Base-by-base conservation (phyloP, 2,888 invertebrate species). In the Drosophila greeni region DNA sequence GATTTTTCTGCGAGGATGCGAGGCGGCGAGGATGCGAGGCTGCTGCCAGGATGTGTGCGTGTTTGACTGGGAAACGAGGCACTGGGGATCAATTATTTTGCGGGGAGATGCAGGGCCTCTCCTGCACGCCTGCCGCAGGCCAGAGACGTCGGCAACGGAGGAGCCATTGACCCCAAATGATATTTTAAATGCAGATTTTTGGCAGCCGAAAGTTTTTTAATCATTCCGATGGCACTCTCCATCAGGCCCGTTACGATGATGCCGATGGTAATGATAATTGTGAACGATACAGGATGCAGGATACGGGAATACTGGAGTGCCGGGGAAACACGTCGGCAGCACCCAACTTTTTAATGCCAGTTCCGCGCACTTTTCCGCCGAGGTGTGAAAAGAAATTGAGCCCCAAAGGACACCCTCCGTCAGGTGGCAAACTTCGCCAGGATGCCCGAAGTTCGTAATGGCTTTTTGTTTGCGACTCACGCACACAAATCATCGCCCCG, bases 1-100 rank as follows among this genome's bases (percentile, higher is more conserved):
- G 82, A 85, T 86, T 83, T 82, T 75, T 73, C 69, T 71, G 56
- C 61, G 67, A 72, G 64, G 73, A 60, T 51, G 66, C 59, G 42
- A 18, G 11, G 23, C 5, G 8, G 36, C 31, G 31, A 36, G 24
- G 16, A 20, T 36, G 52, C 31, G n/a, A n/a, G n/a, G n/a, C n/a
- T n/a, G n/a, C 20, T n/a, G 14, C 33, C 39, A 20, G 26, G 20
- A 20, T 49, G 34, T 49, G 29, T 45, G 49, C 14, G 20, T 31
- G 47, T 53, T 49, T 37, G 43, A 26, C 39, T 42, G 20, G 40
- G 42, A 73, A 80, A 80, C 66, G 85, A 78, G 80, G 73, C 80
- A 75, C 85, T 81, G 84, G 80, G 82, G 81, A 84, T 85, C 81
- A 82, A 82, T 82, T 85, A 84, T 77, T 80, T 80, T 70, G 29